phyloP scores from a whole-genome alignment of 2,113 vertebrate species.

The Accipiter virgatus region DNA sequence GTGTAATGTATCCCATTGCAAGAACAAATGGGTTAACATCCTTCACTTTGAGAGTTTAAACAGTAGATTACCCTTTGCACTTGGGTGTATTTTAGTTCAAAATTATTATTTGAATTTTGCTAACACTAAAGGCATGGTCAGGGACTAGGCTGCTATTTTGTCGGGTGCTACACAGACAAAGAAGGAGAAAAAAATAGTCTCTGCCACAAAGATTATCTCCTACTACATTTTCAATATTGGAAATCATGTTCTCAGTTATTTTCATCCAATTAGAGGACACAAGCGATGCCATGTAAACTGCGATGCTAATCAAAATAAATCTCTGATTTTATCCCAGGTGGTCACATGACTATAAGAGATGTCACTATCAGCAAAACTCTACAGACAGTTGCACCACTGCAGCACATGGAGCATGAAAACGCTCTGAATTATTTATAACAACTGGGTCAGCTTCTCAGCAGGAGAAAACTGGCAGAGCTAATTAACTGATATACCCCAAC shows the following conservation, averaged over 20 bases:
- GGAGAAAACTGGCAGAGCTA: slow-evolving; percentile 13
- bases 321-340: neutral
- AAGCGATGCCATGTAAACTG: neutral
- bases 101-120: neutral
- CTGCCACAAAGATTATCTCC: neutral
- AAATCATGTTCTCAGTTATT: neutral
- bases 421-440: slow-evolving; percentile 48
- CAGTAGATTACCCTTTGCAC: neutral
- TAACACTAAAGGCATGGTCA: neutral
- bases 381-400: neutral
- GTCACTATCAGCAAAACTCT: neutral
- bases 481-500: slow-evolving; percentile 10
- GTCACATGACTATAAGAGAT: neutral
- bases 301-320: neutral
- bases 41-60: neutral
- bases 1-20: neutral
- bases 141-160: neutral
- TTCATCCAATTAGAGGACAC: neutral
- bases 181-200: neutral
- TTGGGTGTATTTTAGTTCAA: neutral
- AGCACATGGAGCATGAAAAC: neutral
- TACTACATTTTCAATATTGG: neutral
- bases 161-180: neutral
- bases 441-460: neutral
- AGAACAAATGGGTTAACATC: neutral